These are phyloP conservation scores for Edolisoma coerulescens DNA, from an alignment of 2,113 vertebrate genomes.

Conservation along the genomic window DNA sequence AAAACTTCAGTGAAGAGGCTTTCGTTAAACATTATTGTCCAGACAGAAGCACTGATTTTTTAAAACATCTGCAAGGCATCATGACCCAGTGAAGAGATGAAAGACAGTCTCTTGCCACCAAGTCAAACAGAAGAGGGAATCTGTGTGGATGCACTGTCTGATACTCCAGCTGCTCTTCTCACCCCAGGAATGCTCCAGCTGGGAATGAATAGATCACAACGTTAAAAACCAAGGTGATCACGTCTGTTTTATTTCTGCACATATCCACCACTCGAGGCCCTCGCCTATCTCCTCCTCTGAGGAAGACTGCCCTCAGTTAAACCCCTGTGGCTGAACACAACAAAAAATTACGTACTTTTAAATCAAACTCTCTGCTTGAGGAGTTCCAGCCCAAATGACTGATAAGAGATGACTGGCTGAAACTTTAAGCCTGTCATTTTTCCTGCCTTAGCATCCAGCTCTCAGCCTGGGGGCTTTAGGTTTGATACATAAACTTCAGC, in stretches of 20 bases:
- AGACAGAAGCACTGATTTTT: not conserved
- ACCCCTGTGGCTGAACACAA: not conserved
- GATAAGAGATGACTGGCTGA: not conserved
- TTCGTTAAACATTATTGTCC: not conserved
- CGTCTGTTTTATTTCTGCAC: accelerated
- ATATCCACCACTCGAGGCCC: not conserved
- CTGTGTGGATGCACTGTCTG: not conserved
- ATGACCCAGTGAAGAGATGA: not conserved
- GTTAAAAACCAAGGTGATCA: not conserved
- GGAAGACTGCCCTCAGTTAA: not conserved
- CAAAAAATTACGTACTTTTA: not conserved
- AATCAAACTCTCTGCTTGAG: not conserved
- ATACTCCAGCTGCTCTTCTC: not conserved
- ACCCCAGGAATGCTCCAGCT: not conserved
- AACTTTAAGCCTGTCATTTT: not conserved
- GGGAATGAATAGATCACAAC: accelerated
- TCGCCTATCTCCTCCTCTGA: not conserved
- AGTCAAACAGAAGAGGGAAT: not conserved
- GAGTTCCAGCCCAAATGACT: not conserved
- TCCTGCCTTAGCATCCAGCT: not conserved
- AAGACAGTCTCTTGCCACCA: not conserved
- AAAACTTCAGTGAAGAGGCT: not conserved
- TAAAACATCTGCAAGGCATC: not conserved
- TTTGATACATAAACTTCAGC: not conserved
- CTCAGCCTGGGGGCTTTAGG: not conserved